A percentile compares a stretch with the other conserved stretches of the same genome.
phyloP scores from a whole-genome alignment of 2,797 vertebrate genomes.

The Stomatorhinus walkeri region DNA sequence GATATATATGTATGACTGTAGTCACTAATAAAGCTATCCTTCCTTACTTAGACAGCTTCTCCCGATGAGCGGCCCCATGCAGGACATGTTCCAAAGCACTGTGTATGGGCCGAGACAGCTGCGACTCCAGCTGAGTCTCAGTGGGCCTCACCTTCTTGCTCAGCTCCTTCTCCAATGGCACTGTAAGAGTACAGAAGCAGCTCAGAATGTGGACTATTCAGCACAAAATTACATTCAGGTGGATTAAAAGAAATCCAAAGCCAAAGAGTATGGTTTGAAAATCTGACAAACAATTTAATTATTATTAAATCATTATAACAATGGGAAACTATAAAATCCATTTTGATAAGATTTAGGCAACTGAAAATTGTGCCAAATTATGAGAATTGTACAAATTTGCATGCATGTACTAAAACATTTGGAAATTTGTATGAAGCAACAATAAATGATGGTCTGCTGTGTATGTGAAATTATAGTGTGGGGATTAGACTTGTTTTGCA shows the following conservation, averaged over 20 bases:
- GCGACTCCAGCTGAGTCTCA: constrained; percentile 38
- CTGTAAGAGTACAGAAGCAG: constrained; percentile 35
- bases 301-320: not conserved
- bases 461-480: not conserved
- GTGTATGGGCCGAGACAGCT: constrained; percentile 24
- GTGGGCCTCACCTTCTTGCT: constrained; percentile 47
- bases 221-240: not conserved
- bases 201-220: not conserved
- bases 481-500: not conserved
- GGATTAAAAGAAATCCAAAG: not conserved
- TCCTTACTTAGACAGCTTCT: constrained; percentile 50
- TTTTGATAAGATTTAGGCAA: not conserved
- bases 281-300: too few relatives aligned
- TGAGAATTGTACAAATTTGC: not conserved
- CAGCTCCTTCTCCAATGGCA: constrained; percentile 48
- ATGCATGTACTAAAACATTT: not conserved
- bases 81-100: constrained; percentile 47
- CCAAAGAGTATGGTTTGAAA: too few relatives aligned
- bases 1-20: not conserved
- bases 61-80: constrained; percentile 39
- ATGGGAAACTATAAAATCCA: not conserved
- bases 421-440: not conserved
- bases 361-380: not conserved
- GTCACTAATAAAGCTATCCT: not conserved
- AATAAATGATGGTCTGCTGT: not conserved